Percentiles rank a stretch among this genome's conserved stretches.
phyloP scores from a whole-genome alignment of 2,888 invertebrate genomes.

The Norana najaformis region DNA sequence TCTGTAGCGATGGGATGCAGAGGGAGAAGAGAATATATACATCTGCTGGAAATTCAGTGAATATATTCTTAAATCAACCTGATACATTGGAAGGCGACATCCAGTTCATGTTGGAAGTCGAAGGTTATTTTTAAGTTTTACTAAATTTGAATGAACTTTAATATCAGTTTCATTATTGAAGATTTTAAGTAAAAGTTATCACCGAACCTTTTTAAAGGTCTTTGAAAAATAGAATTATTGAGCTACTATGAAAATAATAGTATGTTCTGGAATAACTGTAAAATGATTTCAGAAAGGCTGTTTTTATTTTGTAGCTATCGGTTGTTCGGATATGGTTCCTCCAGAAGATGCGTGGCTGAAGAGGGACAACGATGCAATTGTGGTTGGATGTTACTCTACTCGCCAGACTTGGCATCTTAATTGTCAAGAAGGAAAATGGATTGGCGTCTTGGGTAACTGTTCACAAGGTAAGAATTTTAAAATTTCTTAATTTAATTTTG shows the following conservation, averaged over 20 bases:
- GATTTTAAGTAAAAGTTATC: not conserved
- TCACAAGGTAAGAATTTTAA: constrained; percentile 14
- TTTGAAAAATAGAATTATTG: not conserved
- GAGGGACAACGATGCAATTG: constrained; percentile 24
- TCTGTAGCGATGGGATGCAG: not conserved
- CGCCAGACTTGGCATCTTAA: constrained; percentile 32
- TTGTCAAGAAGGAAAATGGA: constrained; percentile 31
- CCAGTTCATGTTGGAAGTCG: constrained; percentile 13
- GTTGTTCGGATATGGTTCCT: constrained; percentile 34
- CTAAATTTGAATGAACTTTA: not conserved
- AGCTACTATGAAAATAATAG: not conserved
- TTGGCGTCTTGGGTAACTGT: constrained; percentile 34
- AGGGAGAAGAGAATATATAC: not conserved
- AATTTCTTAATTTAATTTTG: not conserved
- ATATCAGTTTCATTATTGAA: no score
- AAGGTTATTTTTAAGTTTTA: not conserved
- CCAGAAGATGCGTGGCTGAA: constrained; percentile 33
- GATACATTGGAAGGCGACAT: not conserved
- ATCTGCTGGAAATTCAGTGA: not conserved
- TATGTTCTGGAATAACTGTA: not conserved
- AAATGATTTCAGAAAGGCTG: not conserved
- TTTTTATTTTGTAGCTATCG: constrained; percentile 18
- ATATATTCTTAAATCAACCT: not conserved
- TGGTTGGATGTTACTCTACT: constrained; percentile 33
- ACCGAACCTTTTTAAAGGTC: not conserved